Base-by-base conservation (phyloP, 1,140 invertebrate genomes). In the Pogonomyrmex californicus region DNA sequence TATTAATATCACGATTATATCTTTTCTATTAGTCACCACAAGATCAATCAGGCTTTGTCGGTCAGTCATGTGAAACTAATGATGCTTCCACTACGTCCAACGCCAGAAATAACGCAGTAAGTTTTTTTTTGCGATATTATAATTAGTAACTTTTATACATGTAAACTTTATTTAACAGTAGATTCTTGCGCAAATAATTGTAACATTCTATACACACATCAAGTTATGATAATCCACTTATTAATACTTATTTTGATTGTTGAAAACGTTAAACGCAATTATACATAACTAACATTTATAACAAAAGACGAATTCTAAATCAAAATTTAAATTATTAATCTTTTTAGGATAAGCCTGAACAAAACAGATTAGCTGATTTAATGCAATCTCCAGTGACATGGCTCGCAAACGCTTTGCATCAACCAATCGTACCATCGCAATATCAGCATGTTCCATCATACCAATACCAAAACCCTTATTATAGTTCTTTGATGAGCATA, bases 31-130 rank as follows among this genome's bases (percentile, higher is more conserved):
- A 88, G 65, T 12, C n/a, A 10, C 10, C 47, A 66, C 17, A 65
- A 9, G 10, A 36, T 23, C 6, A 0, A 23, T 51, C 30, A 10
- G 17, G 33, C 9, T 36, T 6, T n/a, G 10, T 6, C n/a, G 30
- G 30, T 65, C 30, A 65, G 49, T 3, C 38, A 23, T 63, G 6
- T 33, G 44, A 77, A 77, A 63, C 47, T 60, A 38, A 17, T 47
- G 41, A 0, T 36, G 33, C 2, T 36, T 36, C 30, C 12, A 36
- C 17, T 65, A 17, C 10, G 68, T 56, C 23, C 23, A 54, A 56
- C n/a, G 36, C 77, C 23, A 41, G 12, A 79, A 79, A 23, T 78
- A 79, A 79, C 44, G 14, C 63, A 41, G 77, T 81, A 68, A 81
- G 77, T 23, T 23, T 23, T 23, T 23, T 81, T 44, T 56, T 7